phyloP scores from a whole-genome alignment of 2,888 invertebrate genomes.

The Ochlodes sylvanus region DNA sequence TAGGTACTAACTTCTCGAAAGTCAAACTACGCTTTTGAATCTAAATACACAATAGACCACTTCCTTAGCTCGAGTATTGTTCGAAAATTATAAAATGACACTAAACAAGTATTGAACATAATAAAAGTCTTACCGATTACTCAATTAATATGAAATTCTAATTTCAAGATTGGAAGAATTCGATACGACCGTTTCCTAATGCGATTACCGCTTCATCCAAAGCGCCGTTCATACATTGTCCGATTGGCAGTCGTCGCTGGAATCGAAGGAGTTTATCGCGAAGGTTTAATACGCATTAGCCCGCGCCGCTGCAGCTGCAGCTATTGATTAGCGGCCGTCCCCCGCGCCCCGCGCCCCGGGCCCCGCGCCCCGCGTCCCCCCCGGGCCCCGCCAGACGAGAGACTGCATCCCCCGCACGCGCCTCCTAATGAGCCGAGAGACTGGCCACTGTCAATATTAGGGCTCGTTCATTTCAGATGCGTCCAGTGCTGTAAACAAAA shows the following conservation, averaged over 20 bases:
- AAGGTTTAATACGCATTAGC: slow-evolving; percentile 35
- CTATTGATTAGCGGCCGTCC: slow-evolving; percentile 66
- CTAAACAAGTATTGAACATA: too few relatives aligned
- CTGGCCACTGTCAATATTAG: neutral
- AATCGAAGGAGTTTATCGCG: slow-evolving; percentile 33
- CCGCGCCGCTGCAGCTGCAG: slow-evolving; percentile 59
- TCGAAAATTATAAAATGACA: too few relatives aligned
- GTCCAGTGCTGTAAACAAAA: too few relatives aligned
- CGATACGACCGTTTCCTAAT: slow-evolving; percentile 4
- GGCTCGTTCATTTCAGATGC: too few relatives aligned
- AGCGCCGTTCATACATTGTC: slow-evolving; percentile 18
- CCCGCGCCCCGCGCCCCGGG: slow-evolving; percentile 44
- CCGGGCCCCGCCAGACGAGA: slow-evolving; percentile 25
- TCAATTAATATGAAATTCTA: neutral
- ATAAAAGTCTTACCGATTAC: too few relatives aligned
- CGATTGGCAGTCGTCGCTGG: slow-evolving; percentile 30
- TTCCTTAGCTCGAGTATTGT: too few relatives aligned
- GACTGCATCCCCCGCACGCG: slow-evolving; percentile 33
- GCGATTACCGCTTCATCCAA: slow-evolving; percentile 9
- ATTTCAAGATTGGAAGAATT: neutral
- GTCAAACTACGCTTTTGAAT: too few relatives aligned
- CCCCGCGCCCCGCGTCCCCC: slow-evolving; percentile 39
- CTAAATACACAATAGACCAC: too few relatives aligned
- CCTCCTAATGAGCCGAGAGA: slow-evolving; percentile 44
- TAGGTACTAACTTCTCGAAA: too few relatives aligned